phyloP scores from a whole-genome alignment of 2,113 vertebrate species.

The Tor tambroides region DNA sequence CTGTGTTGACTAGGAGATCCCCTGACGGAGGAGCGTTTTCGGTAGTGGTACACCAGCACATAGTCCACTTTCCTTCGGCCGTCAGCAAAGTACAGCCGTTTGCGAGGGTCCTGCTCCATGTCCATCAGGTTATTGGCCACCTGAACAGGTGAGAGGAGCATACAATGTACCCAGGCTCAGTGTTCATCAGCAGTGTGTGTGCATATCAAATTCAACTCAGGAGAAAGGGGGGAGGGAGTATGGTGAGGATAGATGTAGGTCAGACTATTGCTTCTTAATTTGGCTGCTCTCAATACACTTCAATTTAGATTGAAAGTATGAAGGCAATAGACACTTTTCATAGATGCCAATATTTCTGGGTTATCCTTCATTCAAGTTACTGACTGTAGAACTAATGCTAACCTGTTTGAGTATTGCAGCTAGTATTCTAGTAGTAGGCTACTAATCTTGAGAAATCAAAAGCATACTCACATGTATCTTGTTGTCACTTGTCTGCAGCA shows the following conservation, averaged over 20 bases:
- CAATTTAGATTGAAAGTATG: constrained; percentile 41
- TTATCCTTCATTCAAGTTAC: neutral
- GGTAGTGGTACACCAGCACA: constrained; percentile 88
- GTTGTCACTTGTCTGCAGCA: constrained; percentile 81
- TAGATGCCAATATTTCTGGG: constrained; percentile 12
- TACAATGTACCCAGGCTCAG: constrained; percentile 30
- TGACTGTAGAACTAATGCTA: neutral
- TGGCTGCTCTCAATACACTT: constrained; percentile 61
- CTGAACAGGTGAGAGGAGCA: constrained; percentile 62
- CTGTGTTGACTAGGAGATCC: constrained; percentile 44
- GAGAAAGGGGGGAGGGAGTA: constrained; percentile 41
- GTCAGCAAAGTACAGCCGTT: constrained; percentile 84
- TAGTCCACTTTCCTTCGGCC: constrained; percentile 93
- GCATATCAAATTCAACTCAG: constrained; percentile 57
- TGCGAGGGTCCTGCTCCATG: constrained; percentile 51
- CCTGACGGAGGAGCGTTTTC: constrained; percentile 67
- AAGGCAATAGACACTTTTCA: constrained; percentile 16
- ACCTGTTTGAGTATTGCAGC: neutral
- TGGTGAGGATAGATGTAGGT: constrained; percentile 58
- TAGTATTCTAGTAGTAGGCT: neutral
- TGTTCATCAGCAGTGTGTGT: constrained; percentile 28
- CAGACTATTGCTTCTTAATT: constrained; percentile 62
- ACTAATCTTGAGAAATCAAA: neutral
- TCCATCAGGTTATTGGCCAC: constrained; percentile 82
- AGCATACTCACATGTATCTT: constrained; percentile 75